phyloP scores from a whole-genome alignment of 2,113 vertebrate species.

The Phalacrocorax aristotelis region DNA sequence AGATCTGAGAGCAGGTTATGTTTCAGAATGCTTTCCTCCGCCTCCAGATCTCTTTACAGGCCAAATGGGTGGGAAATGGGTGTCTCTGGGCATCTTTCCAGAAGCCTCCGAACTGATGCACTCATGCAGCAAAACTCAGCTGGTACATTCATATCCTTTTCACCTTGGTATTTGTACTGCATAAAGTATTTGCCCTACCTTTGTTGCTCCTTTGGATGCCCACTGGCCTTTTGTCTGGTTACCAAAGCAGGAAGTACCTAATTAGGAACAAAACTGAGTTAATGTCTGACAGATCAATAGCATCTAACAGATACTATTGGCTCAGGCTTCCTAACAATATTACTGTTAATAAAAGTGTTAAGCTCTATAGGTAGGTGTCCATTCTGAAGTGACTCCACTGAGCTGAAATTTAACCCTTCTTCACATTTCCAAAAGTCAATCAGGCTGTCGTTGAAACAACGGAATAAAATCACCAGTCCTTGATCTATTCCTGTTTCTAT shows the following conservation, averaged over 20 bases:
- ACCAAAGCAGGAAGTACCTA: not conserved
- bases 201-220: not conserved
- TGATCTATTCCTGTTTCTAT: not conserved
- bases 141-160: not conserved
- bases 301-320: not conserved
- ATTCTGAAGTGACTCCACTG: not conserved
- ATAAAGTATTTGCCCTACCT: not conserved
- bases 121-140: not conserved
- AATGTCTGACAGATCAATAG: not conserved
- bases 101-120: not conserved
- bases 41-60: not conserved
- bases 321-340: not conserved
- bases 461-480: not conserved
- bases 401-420: conserved; percentile 26
- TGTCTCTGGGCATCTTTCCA: not conserved
- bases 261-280: not conserved
- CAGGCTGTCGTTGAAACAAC: not conserved
- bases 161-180: not conserved
- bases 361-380: not conserved
- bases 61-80: not conserved
- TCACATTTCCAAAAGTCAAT: not conserved
- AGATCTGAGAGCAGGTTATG: not conserved
- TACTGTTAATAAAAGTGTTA: not conserved
- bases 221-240: not conserved
- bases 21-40: not conserved